These are phyloP conservation scores for Psilopogon haemacephalus DNA, from an alignment of 2,113 vertebrate species.

Conservation along the genomic window DNA sequence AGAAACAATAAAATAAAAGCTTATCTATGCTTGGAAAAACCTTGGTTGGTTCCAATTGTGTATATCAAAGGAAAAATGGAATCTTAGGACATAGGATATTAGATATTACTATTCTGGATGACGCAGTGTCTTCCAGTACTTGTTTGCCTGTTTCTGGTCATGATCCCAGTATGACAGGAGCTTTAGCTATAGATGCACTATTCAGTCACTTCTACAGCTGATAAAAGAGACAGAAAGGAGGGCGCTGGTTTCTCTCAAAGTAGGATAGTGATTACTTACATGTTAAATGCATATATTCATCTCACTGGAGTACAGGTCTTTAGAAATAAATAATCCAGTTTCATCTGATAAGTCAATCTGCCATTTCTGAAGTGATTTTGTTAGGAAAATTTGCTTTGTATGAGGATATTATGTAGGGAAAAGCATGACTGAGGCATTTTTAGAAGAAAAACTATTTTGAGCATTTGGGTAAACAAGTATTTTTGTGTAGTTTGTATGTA, in stretches of 20 bases:
- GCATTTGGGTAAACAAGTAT: not conserved
- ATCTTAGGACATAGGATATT: not conserved
- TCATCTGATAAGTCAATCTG: not conserved
- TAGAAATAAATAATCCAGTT: not conserved
- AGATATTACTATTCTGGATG: not conserved
- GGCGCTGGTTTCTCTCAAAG: not conserved
- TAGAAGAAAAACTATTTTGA: not conserved
- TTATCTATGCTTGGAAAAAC: not conserved
- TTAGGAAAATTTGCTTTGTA: not conserved
- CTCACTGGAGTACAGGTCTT: not conserved
- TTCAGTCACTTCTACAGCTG: not conserved
- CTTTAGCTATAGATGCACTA: rapidly evolving
- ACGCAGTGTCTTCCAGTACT: rapidly evolving
- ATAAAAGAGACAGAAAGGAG: not conserved
- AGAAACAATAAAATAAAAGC: not conserved
- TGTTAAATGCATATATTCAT: not conserved
- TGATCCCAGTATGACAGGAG: not conserved
- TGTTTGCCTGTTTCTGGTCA: not conserved
- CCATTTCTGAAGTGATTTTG: not conserved
- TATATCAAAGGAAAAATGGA: not conserved
- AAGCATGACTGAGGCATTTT: not conserved
- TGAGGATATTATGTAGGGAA: not conserved
- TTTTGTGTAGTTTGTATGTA: not conserved
- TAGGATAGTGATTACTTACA: not conserved
- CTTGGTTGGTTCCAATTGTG: not conserved